Conservation (phyloP, 1,140 invertebrate species). For the Atta colombica region DNA sequence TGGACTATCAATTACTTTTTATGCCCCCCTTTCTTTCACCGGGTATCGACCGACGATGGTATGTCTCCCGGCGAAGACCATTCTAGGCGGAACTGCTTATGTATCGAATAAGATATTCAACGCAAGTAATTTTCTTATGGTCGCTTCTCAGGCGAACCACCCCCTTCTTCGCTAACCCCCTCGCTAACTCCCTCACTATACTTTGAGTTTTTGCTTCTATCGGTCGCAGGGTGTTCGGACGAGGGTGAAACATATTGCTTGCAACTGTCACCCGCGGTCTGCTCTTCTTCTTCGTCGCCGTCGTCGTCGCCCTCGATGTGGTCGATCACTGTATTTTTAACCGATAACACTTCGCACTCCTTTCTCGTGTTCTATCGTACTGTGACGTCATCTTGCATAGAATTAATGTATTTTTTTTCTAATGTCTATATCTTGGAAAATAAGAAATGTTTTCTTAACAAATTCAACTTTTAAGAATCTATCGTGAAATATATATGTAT, state of each 20-base stretch:
- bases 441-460: not conserved
- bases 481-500: not conserved
- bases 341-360: constrained; percentile 30
- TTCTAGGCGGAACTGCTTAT: constrained; percentile 56
- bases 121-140: constrained; percentile 85
- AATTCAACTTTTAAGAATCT: not conserved
- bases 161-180: constrained; percentile 69
- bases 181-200: constrained; percentile 55
- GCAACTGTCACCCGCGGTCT: constrained; percentile 33
- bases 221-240: constrained; percentile 45
- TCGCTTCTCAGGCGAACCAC: constrained; percentile 68
- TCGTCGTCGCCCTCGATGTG: constrained; percentile 43
- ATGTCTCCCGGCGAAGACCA: constrained; percentile 53
- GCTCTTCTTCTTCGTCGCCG: constrained; percentile 44
- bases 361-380: not conserved
- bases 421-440: not conserved
- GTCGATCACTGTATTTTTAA: constrained; percentile 73
- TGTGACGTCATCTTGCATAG: constrained; percentile 50
- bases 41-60: constrained; percentile 68
- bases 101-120: constrained; percentile 81
- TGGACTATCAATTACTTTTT: constrained; percentile 69
- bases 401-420: constrained; percentile 29
- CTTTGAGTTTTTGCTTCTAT: constrained; percentile 50
- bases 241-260: constrained; percentile 48
- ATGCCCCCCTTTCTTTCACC: constrained; percentile 20